Conservation (phyloP, 2,113 vertebrate species). For the Apodemus sylvaticus region DNA sequence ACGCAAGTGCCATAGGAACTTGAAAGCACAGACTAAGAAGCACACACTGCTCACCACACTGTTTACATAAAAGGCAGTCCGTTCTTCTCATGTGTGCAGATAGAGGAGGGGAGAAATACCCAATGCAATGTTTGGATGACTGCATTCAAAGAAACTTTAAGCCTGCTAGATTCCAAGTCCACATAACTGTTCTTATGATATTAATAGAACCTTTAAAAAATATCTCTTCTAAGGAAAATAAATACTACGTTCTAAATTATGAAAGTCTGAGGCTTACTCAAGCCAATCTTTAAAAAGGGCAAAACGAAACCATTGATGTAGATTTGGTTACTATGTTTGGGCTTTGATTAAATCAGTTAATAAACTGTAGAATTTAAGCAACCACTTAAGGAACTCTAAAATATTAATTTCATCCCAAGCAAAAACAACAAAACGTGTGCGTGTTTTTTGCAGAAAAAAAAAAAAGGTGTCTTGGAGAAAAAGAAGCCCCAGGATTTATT, state of each 20-base stretch:
- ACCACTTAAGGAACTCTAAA: neutral
- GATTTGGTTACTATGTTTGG: neutral
- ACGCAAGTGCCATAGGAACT: slow-evolving; percentile 57
- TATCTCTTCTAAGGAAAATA: neutral
- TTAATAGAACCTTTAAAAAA: slow-evolving; percentile 10
- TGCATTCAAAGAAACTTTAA: slow-evolving; percentile 11
- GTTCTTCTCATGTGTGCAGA: neutral
- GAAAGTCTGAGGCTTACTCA: neutral
- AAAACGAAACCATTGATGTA: neutral
- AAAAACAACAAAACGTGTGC: slow-evolving; percentile 24
- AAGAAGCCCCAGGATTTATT: slow-evolving; percentile 28
- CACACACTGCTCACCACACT: neutral
- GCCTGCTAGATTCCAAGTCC: neutral
- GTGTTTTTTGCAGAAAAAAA: neutral
- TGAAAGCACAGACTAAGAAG: slow-evolving; percentile 55
- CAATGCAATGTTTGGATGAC: neutral
- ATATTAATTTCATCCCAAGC: slow-evolving; percentile 33
- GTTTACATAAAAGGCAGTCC: slow-evolving; percentile 43
- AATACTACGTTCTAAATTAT: neutral
- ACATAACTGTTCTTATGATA: neutral
- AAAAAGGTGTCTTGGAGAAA: neutral
- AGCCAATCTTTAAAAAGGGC: neutral
- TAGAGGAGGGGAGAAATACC: neutral
- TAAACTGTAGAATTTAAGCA: slow-evolving; percentile 35
- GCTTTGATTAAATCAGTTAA: neutral